Evolutionary conservation across 1,140 invertebrate genomes (phyloP).

Genomic region (Drosophila biarmipes): DNA sequence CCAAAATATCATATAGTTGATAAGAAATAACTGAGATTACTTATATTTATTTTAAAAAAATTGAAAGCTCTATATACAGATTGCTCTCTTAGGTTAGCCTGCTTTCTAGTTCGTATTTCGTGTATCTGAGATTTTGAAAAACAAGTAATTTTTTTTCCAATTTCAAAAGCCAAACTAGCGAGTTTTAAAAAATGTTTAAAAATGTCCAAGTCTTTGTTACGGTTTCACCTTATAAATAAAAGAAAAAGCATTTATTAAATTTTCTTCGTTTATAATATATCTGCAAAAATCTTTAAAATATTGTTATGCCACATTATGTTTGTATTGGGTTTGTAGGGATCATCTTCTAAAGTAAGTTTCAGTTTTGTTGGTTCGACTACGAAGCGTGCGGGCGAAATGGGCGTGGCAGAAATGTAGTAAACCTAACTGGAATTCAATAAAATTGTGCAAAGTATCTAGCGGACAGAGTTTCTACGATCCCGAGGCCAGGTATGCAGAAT

Average conservation of each 20-base stretch:
- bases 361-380: neutral
- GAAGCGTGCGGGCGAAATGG: slow-evolving; percentile 6
- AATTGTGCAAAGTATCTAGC: slow-evolving; percentile 9
- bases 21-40: too few relatives aligned
- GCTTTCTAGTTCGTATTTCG: too few relatives aligned
- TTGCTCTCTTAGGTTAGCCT: too few relatives aligned
- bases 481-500: slow-evolving; percentile 5
- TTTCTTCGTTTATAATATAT: slow-evolving; percentile 17
- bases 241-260: slow-evolving; percentile 15
- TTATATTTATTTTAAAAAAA: too few relatives aligned
- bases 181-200: too few relatives aligned
- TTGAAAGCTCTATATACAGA: too few relatives aligned
- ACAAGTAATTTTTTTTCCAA: too few relatives aligned
- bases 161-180: too few relatives aligned
- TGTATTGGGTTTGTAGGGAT: slow-evolving; percentile 4
- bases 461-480: neutral
- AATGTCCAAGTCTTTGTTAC: too few relatives aligned
- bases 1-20: too few relatives aligned
- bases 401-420: slow-evolving; percentile 15
- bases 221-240: neutral
- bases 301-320: slow-evolving; percentile 37
- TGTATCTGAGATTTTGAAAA: too few relatives aligned
- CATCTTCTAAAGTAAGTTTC: slow-evolving; percentile 9
- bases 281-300: slow-evolving; percentile 22
- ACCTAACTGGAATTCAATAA: slow-evolving; percentile 8